Evolutionary conservation across 1,140 invertebrate species (phyloP).

Genomic region (Conus ventricosus): DNA sequence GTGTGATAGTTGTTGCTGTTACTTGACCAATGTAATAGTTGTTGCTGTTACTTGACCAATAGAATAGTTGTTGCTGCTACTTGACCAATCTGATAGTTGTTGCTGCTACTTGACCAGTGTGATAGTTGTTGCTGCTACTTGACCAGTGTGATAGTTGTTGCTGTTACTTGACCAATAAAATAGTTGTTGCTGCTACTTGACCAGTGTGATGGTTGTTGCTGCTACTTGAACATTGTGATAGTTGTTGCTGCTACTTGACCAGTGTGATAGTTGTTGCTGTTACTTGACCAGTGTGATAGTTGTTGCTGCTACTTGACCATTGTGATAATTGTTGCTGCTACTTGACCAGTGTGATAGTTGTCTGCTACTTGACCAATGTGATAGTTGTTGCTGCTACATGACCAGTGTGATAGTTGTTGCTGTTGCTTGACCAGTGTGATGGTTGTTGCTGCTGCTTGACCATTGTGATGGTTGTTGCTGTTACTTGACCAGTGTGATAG

Average conservation of each 20-base stretch:
- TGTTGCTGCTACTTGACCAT: neutral
- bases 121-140: neutral
- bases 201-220: neutral
- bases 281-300: neutral
- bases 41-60: neutral
- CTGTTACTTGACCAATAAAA: neutral
- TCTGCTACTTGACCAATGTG: neutral
- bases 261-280: no score
- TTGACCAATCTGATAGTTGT: no score
- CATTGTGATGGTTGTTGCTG: no score
- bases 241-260: neutral
- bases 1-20: neutral
- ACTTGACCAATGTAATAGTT: neutral
- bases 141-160: constrained; percentile 3
- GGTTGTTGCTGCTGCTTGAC: neutral
- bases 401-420: neutral
- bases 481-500: neutral
- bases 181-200: constrained; percentile 7
- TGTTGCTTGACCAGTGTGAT: neutral
- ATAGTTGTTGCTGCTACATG: no score
- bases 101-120: neutral
- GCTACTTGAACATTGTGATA: neutral
- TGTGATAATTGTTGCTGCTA: neutral
- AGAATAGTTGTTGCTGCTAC: no score
- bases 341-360: neutral